These are phyloP conservation scores for Myanophis thanlyinensis DNA, from an alignment of 2,113 vertebrate species.

Conservation along the genomic window DNA sequence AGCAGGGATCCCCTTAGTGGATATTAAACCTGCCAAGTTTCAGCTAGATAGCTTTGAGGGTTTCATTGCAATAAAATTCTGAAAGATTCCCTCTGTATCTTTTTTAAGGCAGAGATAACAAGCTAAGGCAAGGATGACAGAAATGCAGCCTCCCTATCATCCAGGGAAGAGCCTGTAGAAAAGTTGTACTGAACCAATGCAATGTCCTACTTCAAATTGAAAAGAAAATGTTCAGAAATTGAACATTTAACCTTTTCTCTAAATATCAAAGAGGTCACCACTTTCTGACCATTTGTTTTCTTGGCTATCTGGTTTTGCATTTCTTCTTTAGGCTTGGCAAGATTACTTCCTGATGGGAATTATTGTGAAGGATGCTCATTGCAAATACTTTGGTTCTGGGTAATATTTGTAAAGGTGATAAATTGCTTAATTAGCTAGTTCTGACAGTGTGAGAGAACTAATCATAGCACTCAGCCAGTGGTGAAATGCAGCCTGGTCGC, in stretches of 20 bases:
- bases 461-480: neutral
- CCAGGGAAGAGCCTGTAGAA: neutral
- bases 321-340: neutral
- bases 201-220: neutral
- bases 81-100: neutral
- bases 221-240: neutral
- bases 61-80: neutral
- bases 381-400: neutral
- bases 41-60: neutral
- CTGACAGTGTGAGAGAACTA: neutral
- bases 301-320: neutral
- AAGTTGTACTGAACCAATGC: neutral
- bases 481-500: no score
- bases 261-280: neutral
- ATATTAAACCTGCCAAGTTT: neutral
- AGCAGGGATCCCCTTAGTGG: neutral
- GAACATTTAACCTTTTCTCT: neutral
- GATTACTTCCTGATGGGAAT: neutral
- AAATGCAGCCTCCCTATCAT: neutral
- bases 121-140: neutral
- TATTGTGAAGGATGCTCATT: neutral
- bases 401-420: neutral
- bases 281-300: neutral
- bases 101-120: neutral
- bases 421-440: neutral